Evolutionary conservation across 2,797 vertebrate species (phyloP), one percentile per base, ranked within the genome.

Genomic region (Macroramphosus scolopax): DNA sequence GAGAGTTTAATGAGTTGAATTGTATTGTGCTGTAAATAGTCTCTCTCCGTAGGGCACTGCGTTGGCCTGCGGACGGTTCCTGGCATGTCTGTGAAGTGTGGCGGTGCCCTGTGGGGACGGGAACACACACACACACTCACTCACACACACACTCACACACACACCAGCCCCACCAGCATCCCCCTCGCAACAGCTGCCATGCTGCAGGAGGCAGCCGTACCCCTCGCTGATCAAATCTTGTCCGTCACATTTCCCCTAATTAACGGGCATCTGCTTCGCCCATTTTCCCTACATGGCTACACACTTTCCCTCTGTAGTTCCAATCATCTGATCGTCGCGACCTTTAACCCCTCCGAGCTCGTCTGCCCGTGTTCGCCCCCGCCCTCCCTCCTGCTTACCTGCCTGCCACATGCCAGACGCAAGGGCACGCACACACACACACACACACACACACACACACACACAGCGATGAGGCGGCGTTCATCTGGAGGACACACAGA

Each of bases 191-290:
- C 95, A 97, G 94, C 95, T 97, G 95, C 93, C 92, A 84, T 87
- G 92, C 90, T 92, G 90, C 92, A 91, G 89, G 91, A 90, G 91
- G 92, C 90, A 87, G 89, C 84, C 91, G 90, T 92, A 90, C 90
- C 70, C 56, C 79, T 87, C 81, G 90, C 94, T 94, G 93, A 93
- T 94, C 93, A 89, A 90, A 92, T 94, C 93, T 94, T 96, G 96
- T 97, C 95, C 95, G 89, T 96, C 95, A 94, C 94, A 92, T 95
- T 94, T 97, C 91, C 92, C 91, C 95, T 98, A 98, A 98, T 98
- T 98, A 98, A 93, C 87, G 91, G 95, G 95, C 96, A 97, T 97
- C 95, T 98, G 95, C 92, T 95, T 90, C 91, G 90, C 75, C 93
- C 93, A 92, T 89, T 92, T 92, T 89, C 88, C 89, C 89, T 84